A percentile compares a stretch with the other conserved stretches of the same genome.
Evolutionary conservation across 1,140 invertebrate genomes (phyloP).

Genomic region (Zophobas morio): DNA sequence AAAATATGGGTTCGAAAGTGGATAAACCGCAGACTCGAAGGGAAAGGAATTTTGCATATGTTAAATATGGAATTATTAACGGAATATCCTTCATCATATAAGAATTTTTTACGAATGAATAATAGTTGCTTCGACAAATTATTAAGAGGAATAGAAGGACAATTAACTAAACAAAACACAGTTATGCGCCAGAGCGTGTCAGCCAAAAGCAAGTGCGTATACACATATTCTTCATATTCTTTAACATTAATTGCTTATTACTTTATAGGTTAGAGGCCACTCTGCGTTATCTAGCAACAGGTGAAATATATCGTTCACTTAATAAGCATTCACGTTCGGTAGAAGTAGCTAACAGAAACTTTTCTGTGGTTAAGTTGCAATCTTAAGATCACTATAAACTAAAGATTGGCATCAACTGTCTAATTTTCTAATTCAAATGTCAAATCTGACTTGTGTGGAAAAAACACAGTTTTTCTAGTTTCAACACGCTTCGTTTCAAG

Average conservation of each 20-base stretch:
- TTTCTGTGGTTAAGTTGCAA: no score
- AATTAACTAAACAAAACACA: conserved; percentile 15
- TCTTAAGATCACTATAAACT: no score
- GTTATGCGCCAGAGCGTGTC: conserved; percentile 21
- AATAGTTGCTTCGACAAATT: conserved; percentile 49
- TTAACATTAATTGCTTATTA: conserved; percentile 6
- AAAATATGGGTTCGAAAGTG: conserved; percentile 38
- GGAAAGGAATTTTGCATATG: conserved; percentile 49
- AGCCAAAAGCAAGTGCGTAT: conserved; percentile 12
- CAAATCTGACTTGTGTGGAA: no score
- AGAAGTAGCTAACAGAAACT: no score
- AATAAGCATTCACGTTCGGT: no score
- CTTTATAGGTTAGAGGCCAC: conserved; percentile 33
- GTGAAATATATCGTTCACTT: neutral
- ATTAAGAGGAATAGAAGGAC: conserved; percentile 22
- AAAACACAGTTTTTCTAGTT: no score
- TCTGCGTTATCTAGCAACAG: conserved; percentile 22
- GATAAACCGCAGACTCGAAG: conserved; percentile 42
- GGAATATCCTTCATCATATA: conserved; percentile 47
- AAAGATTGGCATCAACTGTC: no score
- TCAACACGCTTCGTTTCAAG: no score
- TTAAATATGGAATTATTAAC: conserved; percentile 47
- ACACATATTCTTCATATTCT: conserved; percentile 13
- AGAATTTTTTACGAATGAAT: conserved; percentile 49
- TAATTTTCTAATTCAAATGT: no score